These are phyloP conservation scores for Rhabdomys dilectus DNA, from an alignment of 2,113 vertebrate genomes.

Conservation along the genomic window DNA sequence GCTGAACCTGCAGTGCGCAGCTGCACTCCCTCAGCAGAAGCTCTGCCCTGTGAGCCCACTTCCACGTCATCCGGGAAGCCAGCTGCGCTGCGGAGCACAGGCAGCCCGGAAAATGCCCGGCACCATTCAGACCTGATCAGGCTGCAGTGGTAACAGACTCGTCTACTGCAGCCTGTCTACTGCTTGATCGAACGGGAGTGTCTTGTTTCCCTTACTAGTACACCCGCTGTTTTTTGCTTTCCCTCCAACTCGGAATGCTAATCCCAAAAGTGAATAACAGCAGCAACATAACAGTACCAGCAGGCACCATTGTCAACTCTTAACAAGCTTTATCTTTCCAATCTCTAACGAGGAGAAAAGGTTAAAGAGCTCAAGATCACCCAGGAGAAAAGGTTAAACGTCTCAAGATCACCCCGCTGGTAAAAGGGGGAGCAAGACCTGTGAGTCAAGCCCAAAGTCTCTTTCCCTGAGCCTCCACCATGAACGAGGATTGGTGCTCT, in stretches of 20 bases:
- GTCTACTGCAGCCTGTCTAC: not conserved
- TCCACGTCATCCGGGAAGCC: not conserved
- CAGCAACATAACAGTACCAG: not conserved
- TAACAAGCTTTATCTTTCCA: not conserved
- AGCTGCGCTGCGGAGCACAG: not conserved
- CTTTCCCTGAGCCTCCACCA: fast-evolving
- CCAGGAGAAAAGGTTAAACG: not conserved
- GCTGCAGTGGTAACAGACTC: not conserved
- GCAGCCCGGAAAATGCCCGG: not conserved
- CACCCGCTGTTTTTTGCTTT: not conserved
- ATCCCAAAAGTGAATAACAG: not conserved
- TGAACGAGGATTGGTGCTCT: not conserved
- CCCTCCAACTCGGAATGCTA: not conserved
- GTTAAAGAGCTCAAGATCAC: not conserved
- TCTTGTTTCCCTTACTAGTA: not conserved
- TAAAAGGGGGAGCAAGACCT: fast-evolving
- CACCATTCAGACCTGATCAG: not conserved
- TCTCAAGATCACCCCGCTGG: not conserved
- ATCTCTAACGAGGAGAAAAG: not conserved
- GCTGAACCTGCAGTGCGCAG: not conserved
- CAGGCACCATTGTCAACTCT: not conserved
- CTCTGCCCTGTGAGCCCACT: not conserved
- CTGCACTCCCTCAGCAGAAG: not conserved
- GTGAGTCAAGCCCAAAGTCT: not conserved
- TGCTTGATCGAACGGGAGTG: not conserved